Conservation (phyloP, 2,113 vertebrate species). For the Hypocryptadius cinnamomeus region DNA sequence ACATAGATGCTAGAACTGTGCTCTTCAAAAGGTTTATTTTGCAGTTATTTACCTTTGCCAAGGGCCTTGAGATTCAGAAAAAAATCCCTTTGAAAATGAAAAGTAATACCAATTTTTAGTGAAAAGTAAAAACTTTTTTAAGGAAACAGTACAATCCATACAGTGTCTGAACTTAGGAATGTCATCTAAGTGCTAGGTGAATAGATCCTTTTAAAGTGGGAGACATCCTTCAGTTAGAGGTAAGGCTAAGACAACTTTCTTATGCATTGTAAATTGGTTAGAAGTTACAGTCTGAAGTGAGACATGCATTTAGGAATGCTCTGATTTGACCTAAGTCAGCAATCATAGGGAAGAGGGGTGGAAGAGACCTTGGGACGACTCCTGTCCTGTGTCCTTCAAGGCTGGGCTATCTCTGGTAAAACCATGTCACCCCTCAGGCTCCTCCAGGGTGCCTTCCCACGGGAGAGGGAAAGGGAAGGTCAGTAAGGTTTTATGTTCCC, state of each 20-base stretch:
- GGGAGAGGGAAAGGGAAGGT: not conserved
- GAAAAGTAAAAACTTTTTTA: not conserved
- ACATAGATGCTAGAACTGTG: not conserved
- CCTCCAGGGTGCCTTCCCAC: not conserved
- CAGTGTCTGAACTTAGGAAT: not conserved
- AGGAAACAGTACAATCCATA: not conserved
- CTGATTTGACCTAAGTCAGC: not conserved
- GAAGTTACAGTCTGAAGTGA: not conserved
- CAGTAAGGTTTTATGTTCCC: not conserved
- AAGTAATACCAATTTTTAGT: not conserved
- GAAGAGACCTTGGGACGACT: not conserved
- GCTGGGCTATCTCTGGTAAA: not conserved
- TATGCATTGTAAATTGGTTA: not conserved
- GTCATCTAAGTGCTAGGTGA: not conserved
- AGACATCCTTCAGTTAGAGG: not conserved
- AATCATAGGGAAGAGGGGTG: not conserved
- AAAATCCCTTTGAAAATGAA: not conserved
- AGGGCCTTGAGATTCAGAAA: not conserved
- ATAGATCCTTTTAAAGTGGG: not conserved
- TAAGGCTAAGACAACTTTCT: not conserved
- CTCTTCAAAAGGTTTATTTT: constrained; percentile 19
- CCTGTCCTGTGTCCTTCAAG: not conserved
- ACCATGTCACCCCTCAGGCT: not conserved
- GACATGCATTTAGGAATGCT: not conserved
- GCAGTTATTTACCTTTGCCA: constrained; percentile 1